Conservation (phyloP, 2,888 invertebrate genomes). For the Drosophila nigritarsus region DNA sequence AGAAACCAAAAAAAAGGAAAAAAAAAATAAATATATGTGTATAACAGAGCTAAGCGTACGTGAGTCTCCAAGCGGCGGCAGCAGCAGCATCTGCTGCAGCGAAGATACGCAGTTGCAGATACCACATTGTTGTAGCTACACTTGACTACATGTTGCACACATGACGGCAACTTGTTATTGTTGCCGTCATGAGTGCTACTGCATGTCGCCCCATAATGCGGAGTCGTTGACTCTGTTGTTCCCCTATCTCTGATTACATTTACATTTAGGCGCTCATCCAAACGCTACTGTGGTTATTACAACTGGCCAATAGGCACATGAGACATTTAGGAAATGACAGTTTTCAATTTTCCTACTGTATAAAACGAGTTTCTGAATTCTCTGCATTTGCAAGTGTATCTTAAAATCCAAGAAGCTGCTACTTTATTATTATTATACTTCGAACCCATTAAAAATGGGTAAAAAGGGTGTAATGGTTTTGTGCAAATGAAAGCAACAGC, state of each 20-base stretch:
- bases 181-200: constrained; percentile 27
- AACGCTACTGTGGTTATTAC: constrained; percentile 1
- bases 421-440: constrained; percentile 11
- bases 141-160: constrained; percentile 54
- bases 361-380: neutral
- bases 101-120: constrained; percentile 64
- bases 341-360: neutral
- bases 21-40: too few species aligned
- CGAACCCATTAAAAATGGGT: too few species aligned
- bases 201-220: neutral
- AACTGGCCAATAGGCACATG: constrained; percentile 13
- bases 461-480: too few species aligned
- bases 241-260: constrained; percentile 56
- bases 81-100: constrained; percentile 12
- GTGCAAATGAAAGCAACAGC: too few species aligned
- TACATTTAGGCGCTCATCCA: constrained; percentile 40
- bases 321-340: constrained; percentile 1
- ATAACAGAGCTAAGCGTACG: constrained; percentile 66
- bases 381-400: neutral
- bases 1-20: constrained; percentile 25
- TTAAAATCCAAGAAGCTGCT: neutral
- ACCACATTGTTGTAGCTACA: constrained; percentile 71
- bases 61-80: constrained; percentile 43
- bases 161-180: constrained; percentile 49
- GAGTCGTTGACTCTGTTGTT: constrained; percentile 37